Base-by-base conservation (phyloP, 2,113 vertebrate species). In the Sorex araneus region DNA sequence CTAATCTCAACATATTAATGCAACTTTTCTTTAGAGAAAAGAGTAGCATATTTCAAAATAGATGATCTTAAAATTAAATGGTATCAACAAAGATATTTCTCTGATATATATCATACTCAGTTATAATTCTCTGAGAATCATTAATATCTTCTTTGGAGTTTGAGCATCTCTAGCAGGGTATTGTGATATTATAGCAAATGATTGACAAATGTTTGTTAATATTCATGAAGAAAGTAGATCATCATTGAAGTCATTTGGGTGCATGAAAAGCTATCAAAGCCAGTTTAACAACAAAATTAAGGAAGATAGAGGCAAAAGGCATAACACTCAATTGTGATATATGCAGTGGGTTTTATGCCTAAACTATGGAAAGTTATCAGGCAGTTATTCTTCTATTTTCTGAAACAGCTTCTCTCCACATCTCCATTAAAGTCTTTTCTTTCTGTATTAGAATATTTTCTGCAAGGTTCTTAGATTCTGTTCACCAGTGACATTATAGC, bases 21-120 rank as follows among this genome's bases (percentile, higher is more conserved):
- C 43, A 87, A 76, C 23, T 94, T 89, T 91, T 89, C 73, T 84
- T 91, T 76, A 93, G 28, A 60, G 32, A 92, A 75, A 25, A 18
- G 60, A 63, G 60, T 6, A 32, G 2, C 16, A 82, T 54, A 92
- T 78, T 87, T 57, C 34, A 90, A 81, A 79, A 87, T 85, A 84
- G 90, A 75, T 40, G 76, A 89, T 64, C 27, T 74, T 27, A 75
- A 93, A 74, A 64, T 30, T 78, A 87, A 88, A 45, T 36, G 13
- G 12, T 54, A 67, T 36, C 50, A 84, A 45, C 21, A 87, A 87
- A 94, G 30, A 63, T 64, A 13, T 45, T 89, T 87, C 64, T 66
- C 9, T 87, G 64, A 66, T 18, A 30, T 67, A 28, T 73, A 47
- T 64, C 25, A 64, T 54, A 54, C 34, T 94, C 34, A 45, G 8